Evolutionary conservation across 2,888 invertebrate species (phyloP).

Genomic region (Dendrolimus houi): DNA sequence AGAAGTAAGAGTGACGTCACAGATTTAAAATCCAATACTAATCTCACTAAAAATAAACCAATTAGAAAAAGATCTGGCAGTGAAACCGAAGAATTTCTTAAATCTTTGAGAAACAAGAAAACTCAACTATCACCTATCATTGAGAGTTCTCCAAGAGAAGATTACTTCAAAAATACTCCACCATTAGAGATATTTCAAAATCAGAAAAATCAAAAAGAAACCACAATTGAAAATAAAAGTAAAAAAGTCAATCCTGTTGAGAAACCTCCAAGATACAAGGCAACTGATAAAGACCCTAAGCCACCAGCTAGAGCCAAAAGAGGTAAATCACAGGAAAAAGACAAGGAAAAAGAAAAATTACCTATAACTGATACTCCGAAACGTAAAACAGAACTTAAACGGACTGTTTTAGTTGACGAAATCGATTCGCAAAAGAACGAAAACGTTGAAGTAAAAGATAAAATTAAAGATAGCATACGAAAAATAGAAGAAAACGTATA

Average conservation of each 20-base stretch:
- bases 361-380: constrained; percentile 61
- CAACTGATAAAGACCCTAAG: constrained; percentile 61
- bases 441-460: constrained; percentile 53
- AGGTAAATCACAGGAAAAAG: constrained; percentile 50
- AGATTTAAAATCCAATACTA: constrained; percentile 74
- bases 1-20: constrained; percentile 81
- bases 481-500: constrained; percentile 69
- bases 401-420: constrained; percentile 52
- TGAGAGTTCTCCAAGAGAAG: constrained; percentile 83
- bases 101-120: constrained; percentile 75
- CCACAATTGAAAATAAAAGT: constrained; percentile 32
- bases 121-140: constrained; percentile 87
- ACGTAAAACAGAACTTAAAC: constrained; percentile 53
- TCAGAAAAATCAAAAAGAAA: constrained; percentile 40
- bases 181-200: constrained; percentile 57
- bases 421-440: constrained; percentile 52
- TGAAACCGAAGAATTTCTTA: constrained; percentile 77
- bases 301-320: constrained; percentile 51
- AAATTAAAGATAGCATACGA: constrained; percentile 69
- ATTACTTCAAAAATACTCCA: constrained; percentile 76
- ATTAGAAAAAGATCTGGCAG: constrained; percentile 77
- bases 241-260: constrained; percentile 67
- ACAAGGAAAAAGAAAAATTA: constrained; percentile 37
- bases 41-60: constrained; percentile 54
- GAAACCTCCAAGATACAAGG: constrained; percentile 61